Percentiles rank a stretch among this genome's conserved stretches.
phyloP scores from a whole-genome alignment of 1,140 invertebrate species.

The Heliconius hewitsoni region DNA sequence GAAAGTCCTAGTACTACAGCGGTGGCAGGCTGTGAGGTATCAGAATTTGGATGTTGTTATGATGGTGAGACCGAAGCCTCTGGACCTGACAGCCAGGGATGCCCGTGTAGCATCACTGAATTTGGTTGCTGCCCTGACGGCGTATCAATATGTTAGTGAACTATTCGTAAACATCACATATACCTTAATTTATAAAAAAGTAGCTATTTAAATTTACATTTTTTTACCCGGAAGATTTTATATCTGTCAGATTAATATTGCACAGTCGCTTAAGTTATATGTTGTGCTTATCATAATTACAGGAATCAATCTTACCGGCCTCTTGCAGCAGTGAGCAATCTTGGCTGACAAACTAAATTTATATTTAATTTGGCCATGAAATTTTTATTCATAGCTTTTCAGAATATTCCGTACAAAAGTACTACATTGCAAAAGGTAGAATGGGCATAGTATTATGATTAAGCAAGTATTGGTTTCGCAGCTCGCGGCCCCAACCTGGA shows the following conservation, averaged over 20 bases:
- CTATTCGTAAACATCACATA: constrained; percentile 36
- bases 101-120: constrained; percentile 87
- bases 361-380: too few species aligned
- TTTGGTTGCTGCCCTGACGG: constrained; percentile 96
- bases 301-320: too few species aligned
- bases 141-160: constrained; percentile 85
- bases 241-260: too few species aligned
- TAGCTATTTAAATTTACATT: too few species aligned
- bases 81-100: constrained; percentile 88
- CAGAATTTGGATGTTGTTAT: constrained; percentile 88
- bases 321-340: too few species aligned
- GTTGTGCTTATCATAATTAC: too few species aligned
- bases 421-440: too few species aligned
- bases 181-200: neutral
- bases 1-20: constrained; percentile 42
- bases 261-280: too few species aligned
- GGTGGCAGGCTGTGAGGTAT: neutral
- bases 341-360: too few species aligned
- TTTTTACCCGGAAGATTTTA: too few species aligned
- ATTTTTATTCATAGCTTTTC: too few species aligned
- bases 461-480: constrained; percentile 38
- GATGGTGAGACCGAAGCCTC: constrained; percentile 87
- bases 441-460: neutral
- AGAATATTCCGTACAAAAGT: too few species aligned
- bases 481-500: constrained; percentile 86